Percentiles rank a stretch among this genome's conserved stretches.
Conservation (phyloP, 2,797 vertebrate species). For the Urophycis tenuis region DNA sequence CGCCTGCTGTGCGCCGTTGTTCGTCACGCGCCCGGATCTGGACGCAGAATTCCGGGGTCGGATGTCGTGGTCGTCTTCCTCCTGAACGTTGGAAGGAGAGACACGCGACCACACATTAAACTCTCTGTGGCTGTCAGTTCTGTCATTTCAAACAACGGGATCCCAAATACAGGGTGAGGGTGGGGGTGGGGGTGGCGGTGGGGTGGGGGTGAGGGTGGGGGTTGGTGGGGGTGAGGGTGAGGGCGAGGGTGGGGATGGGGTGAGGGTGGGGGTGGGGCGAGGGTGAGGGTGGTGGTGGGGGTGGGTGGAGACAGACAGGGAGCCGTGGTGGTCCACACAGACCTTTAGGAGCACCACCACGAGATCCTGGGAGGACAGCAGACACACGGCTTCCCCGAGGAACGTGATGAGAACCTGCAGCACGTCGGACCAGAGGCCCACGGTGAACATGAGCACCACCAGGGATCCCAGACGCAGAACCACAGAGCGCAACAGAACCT, state of each 20-base stretch:
- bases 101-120: background rate
- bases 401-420: slow-evolving; percentile 71
- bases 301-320: background rate
- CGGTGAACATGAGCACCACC: slow-evolving; percentile 77
- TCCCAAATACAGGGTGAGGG: background rate
- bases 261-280: background rate
- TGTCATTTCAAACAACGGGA: background rate
- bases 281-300: no score
- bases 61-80: slow-evolving; percentile 33
- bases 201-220: no score
- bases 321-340: background rate
- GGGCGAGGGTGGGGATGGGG: no score
- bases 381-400: slow-evolving; percentile 76
- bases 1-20: background rate
- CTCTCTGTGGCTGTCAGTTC: background rate
- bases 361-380: slow-evolving; percentile 61
- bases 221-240: background rate
- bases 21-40: slow-evolving; percentile 15
- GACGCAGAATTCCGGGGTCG: slow-evolving; percentile 15
- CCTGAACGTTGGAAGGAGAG: slow-evolving; percentile 36
- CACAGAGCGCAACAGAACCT: slow-evolving; percentile 61
- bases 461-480: slow-evolving; percentile 76
- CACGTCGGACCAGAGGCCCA: slow-evolving; percentile 78
- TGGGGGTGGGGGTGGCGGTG: no score
- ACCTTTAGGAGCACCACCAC: slow-evolving; percentile 67